These are phyloP conservation scores for Megalopta genalis DNA, from an alignment of 1,140 invertebrate species.

Conservation along the genomic window DNA sequence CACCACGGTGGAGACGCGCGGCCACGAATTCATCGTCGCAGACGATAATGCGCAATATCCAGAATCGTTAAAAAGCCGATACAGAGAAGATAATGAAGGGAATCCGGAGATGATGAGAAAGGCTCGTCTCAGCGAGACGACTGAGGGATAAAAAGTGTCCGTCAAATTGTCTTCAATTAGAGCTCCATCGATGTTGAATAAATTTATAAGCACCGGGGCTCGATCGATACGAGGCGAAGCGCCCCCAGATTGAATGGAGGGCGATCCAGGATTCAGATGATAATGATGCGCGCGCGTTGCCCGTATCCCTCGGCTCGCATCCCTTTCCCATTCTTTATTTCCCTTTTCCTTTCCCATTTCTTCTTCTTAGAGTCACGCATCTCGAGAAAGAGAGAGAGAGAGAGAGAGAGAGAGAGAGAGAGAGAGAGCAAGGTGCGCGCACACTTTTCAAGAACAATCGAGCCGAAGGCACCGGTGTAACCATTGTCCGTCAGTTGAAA, in stretches of 20 bases:
- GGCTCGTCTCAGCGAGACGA: neutral
- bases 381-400: too few relatives aligned
- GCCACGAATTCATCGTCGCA: neutral
- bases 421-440: neutral
- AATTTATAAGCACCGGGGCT: conserved; percentile 28
- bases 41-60: neutral
- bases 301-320: neutral
- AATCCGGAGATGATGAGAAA: too few relatives aligned
- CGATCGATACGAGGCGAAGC: conserved; percentile 21
- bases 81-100: neutral
- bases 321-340: neutral
- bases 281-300: conserved; percentile 16
- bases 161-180: conserved; percentile 40
- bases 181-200: conserved; percentile 20
- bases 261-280: conserved; percentile 34
- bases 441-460: conserved; percentile 8
- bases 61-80: neutral
- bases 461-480: conserved; percentile 1
- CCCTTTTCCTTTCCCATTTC: neutral
- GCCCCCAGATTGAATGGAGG: conserved; percentile 14
- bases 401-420: too few relatives aligned
- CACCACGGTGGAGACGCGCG: neutral
- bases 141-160: conserved; percentile 23
- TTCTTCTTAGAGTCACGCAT: too few relatives aligned
- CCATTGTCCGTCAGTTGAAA: conserved; percentile 36